Evolutionary conservation across 2,797 vertebrate genomes (phyloP).

Genomic region (Taenioides sp.): DNA sequence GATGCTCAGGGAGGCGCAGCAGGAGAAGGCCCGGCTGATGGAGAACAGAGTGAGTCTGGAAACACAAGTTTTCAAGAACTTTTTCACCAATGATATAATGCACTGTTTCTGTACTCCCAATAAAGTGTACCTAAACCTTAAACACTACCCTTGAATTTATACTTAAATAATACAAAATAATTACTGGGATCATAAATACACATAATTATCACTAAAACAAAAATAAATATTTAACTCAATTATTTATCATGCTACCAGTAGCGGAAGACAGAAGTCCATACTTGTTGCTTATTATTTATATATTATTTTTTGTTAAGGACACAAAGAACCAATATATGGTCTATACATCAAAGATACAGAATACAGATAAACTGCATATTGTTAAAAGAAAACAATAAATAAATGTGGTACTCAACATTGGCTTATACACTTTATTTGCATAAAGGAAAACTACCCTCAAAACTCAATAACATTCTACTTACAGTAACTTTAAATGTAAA

Average conservation of each 20-base stretch:
- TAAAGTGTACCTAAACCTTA: too few relatives aligned
- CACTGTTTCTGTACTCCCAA: too few relatives aligned
- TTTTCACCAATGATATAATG: not conserved
- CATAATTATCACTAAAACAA: not conserved
- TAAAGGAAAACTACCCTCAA: too few relatives aligned
- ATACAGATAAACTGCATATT: not conserved
- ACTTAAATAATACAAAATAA: too few relatives aligned
- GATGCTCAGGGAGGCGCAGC: constrained; percentile 92
- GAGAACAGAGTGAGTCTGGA: constrained; percentile 86
- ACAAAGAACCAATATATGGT: not conserved
- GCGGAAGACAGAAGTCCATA: too few relatives aligned
- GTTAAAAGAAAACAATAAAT: not conserved
- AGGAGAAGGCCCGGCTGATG: constrained; percentile 90
- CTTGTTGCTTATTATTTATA: not conserved
- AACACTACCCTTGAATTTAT: too few relatives aligned
- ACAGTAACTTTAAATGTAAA: constrained; percentile 20
- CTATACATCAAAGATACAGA: not conserved
- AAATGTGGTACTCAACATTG: not conserved
- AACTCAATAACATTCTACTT: not conserved
- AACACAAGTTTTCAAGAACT: not conserved
- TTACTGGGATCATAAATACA: too few relatives aligned
- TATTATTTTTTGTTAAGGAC: not conserved
- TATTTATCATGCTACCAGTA: too few relatives aligned
- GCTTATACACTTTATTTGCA: too few relatives aligned
- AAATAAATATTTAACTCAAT: not conserved